A percentile compares a stretch with the other conserved stretches of the same genome.
These are phyloP conservation scores for Drosophila meridiana DNA, from an alignment of 2,888 invertebrate species.

Conservation along the genomic window DNA sequence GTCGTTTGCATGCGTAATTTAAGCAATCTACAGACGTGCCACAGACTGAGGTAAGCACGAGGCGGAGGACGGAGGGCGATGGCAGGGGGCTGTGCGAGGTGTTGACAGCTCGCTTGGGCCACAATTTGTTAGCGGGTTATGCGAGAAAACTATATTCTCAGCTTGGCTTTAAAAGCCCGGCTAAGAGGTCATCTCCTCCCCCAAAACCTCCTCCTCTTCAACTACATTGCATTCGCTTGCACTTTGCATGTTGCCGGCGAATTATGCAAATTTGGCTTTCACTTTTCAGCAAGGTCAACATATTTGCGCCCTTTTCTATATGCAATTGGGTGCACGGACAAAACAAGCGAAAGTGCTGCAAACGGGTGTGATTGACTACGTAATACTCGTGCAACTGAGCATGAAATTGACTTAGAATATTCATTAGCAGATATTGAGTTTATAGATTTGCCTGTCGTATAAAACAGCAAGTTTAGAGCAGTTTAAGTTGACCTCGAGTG, in stretches of 20 bases:
- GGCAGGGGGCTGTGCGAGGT: background rate
- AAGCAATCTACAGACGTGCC: conserved; percentile 56
- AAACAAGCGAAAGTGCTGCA: conserved; percentile 1
- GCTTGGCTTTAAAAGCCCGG: conserved; percentile 36
- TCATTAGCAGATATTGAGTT: background rate
- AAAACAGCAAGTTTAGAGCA: background rate
- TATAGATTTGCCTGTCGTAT: background rate
- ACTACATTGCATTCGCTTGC: conserved; percentile 1
- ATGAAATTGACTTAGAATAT: background rate
- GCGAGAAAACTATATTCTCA: conserved; percentile 55
- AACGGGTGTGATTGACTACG: background rate
- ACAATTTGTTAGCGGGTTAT: conserved; percentile 69
- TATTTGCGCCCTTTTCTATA: conserved; percentile 49
- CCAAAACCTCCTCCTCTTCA: background rate
- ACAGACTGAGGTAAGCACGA: conserved; percentile 55
- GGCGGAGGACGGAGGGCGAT: background rate
- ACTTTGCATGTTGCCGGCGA: conserved; percentile 48
- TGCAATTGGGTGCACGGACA: conserved; percentile 13
- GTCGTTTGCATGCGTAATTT: conserved; percentile 66
- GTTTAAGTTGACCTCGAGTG: background rate
- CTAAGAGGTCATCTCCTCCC: too few species aligned
- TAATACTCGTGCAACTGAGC: background rate
- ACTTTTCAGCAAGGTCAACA: conserved; percentile 74
- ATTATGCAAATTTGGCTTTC: conserved; percentile 74
- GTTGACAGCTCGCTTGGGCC: conserved; percentile 52